These are phyloP conservation scores for Lottia gigantea DNA, from an alignment of 2,888 invertebrate genomes.

Conservation along the genomic window DNA sequence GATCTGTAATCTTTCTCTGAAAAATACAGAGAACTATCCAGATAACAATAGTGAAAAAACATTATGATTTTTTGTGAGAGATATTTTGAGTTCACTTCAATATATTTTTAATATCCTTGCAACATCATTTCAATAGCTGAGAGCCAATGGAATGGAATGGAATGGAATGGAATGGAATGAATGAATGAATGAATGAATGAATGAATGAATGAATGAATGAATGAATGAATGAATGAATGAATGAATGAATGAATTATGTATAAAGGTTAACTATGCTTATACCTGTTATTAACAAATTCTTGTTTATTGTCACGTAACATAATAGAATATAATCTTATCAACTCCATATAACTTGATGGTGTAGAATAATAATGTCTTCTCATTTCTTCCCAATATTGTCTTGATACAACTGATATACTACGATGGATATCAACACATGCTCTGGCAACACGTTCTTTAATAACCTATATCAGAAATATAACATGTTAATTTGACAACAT, in stretches of 20 bases:
- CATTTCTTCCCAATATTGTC: constrained; percentile 62
- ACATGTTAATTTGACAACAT: too few species aligned
- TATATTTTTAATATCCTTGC: too few species aligned
- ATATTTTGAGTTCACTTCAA: too few species aligned
- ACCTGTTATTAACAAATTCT: constrained; percentile 62
- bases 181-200: too few species aligned
- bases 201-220: too few species aligned
- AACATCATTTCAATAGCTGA: too few species aligned
- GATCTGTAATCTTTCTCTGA: constrained; percentile 59
- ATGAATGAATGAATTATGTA: background rate
- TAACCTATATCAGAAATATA: constrained; percentile 37
- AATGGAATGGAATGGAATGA: too few species aligned
- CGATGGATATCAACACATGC: constrained; percentile 65
- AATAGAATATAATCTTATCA: constrained; percentile 62
- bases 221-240: background rate
- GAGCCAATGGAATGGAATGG: too few species aligned
- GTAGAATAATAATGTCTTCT: constrained; percentile 65
- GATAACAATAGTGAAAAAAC: too few species aligned
- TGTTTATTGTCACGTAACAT: constrained; percentile 62
- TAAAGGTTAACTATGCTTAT: constrained; percentile 13
- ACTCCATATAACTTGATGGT: constrained; percentile 67
- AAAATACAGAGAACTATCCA: background rate
- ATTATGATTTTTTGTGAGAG: too few species aligned
- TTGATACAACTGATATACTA: constrained; percentile 48
- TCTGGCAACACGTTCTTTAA: constrained; percentile 58